Evolutionary conservation across 2,888 invertebrate species (phyloP), one percentile per base, ranked within the genome.

Genomic region (Agonopterix heracliana): DNA sequence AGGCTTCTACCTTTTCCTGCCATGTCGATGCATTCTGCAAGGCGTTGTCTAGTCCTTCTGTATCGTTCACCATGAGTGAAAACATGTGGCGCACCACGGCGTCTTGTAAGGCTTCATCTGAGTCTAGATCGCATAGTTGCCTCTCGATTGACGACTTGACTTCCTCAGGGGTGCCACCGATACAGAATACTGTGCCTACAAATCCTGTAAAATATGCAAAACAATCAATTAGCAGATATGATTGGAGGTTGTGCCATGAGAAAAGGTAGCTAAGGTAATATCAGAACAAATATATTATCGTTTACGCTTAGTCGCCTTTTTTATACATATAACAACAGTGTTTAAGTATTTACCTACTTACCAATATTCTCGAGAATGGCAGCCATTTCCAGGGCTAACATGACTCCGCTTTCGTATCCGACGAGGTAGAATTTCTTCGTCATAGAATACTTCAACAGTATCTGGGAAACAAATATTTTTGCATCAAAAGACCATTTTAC

Each of bases 401-500:
- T 26, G 2, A 73, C 67, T 0, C 81, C 81, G 45, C 63, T 68
- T 52, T 80, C 80, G 48, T 75, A 79, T 1, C 79, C 81, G 47
- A 78, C 44, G 7, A 81, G 51, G 49, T 74, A 77, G 51, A 77
- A 81, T 26, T 26, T 26, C 7, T 65, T 59, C 12, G 61, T 61
- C 3, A 68, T 11, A 9, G 56, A 40, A 35, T 63, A 65, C 41
- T 61, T 63, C 40, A 67, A 47, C 12, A 71, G 57, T 10, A 57
- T 52, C 54, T 59, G 52, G 9, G 17, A 44, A 42, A 38, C n/a
- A 38, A 38, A 38, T 26, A 26, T 26, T 26, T 7, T 26, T 2
- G 3, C 7, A 7, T 26, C 3, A 26, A 3, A 26, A 26, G 3
- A 5, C 26, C 26, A 26, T 26, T n/a, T n/a, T n/a, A n/a, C n/a